A percentile compares a stretch with the other conserved stretches of the same genome.
Evolutionary conservation across 1,140 invertebrate genomes (phyloP).

Genomic region (Antheraea pernyi): DNA sequence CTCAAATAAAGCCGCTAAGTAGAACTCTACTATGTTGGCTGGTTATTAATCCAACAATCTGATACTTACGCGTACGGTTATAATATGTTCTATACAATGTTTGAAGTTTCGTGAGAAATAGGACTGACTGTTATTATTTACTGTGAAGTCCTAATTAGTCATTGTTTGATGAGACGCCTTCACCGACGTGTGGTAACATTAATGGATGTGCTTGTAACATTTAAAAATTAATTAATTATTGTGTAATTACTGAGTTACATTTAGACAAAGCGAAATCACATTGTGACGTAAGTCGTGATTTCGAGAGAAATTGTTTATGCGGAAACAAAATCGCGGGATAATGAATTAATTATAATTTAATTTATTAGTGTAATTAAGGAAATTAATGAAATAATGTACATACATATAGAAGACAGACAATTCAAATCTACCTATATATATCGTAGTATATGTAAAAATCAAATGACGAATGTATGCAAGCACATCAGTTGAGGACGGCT

Average conservation of each 20-base stretch:
- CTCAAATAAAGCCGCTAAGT: too few species aligned
- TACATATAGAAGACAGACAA: too few species aligned
- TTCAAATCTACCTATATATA: too few species aligned
- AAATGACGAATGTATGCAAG: too few species aligned
- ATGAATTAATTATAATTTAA: not conserved
- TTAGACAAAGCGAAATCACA: not conserved
- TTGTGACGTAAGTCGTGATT: constrained; percentile 1
- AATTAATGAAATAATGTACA: not conserved
- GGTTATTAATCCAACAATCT: not conserved
- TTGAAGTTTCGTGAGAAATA: not conserved
- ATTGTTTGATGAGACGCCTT: constrained; percentile 9
- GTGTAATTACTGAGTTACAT: not conserved
- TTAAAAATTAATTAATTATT: constrained; percentile 11
- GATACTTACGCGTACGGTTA: not conserved
- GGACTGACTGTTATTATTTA: not conserved
- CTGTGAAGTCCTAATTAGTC: constrained; percentile 6
- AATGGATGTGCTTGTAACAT: constrained; percentile 7
- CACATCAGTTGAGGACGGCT: too few species aligned
- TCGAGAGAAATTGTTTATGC: constrained; percentile 2
- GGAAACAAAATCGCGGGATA: not conserved
- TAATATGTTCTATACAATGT: not conserved
- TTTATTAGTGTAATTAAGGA: not conserved
- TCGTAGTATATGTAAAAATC: too few species aligned
- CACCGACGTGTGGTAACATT: constrained; percentile 3
- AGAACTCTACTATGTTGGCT: not conserved